Base-by-base conservation (phyloP, 2,797 vertebrate genomes). In the Pristis pectinata region DNA sequence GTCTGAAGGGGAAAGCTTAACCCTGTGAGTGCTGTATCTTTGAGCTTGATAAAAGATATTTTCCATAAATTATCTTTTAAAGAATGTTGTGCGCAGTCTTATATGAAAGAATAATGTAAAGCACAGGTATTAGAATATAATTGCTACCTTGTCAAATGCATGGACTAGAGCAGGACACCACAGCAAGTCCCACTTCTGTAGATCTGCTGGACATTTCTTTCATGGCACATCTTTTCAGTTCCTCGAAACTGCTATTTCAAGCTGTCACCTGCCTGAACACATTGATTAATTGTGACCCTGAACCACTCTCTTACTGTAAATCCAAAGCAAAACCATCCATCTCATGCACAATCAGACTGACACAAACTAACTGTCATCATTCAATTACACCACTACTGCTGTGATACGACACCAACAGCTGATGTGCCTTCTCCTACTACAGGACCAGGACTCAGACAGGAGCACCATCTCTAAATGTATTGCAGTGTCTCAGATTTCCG, bases 241-340 rank as follows among this genome's bases (percentile, higher is more conserved):
- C 34, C 67, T 64, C 37, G 37, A 24, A 27, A n/a, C 87, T 64
- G n/a, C 59, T 37, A 67, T 91, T 67, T 91, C 87, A 91, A 67
- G 61, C 19, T 41, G 8, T 64, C 82, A 56, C 49, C 30, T 53
- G 10, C 27, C 44, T 56, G 49, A 3, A 8, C 2, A 11, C 19
- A 37, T 91, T 91, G 87, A 24, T 67, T 41, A 67, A 91, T 24
- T 67, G 3, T 67, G 61, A 91, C 59, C 61, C 61, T 41, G 19
- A 41, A 19, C n/a, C 9, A 89, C 19, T 61, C n/a, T n/a, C n/a
- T 37, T 37, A n/a, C 37, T 41, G 61, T 37, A 91, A 91, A 91
- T 24, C 87, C 87, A 91, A 91, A 91, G 59, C 59, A 64, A 91
- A 41, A 64, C n/a, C 7, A 91, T 91, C 61, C n/a, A 91, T 41